Evolutionary conservation across 2,888 invertebrate species (phyloP).

Genomic region (Chromoteleia sp.): DNA sequence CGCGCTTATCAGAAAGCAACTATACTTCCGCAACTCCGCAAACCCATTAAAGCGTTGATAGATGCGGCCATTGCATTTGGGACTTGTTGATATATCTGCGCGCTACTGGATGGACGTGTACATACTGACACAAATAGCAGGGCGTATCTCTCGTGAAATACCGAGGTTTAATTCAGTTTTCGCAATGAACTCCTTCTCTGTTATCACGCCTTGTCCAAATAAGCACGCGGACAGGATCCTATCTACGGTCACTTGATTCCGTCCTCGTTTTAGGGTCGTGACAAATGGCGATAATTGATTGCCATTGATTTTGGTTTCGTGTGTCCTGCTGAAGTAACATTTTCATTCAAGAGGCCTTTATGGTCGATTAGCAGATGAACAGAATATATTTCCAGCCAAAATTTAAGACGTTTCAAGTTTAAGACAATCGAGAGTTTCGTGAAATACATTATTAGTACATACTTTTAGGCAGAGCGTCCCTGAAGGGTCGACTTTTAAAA

Average conservation of each 20-base stretch:
- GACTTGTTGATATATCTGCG: constrained; percentile 28
- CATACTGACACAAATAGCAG: constrained; percentile 26
- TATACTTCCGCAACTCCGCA: constrained; percentile 30
- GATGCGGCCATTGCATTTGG: constrained; percentile 51
- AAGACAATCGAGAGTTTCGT: no score
- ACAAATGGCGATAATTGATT: constrained; percentile 32
- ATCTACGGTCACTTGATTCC: constrained; percentile 39
- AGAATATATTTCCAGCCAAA: no score
- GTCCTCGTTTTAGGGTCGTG: constrained; percentile 16
- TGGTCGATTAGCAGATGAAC: no score
- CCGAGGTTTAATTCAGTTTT: constrained; percentile 40
- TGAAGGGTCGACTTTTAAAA: no score
- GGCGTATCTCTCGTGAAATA: constrained; percentile 39
- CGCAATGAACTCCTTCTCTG: constrained; percentile 20
- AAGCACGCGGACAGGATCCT: constrained; percentile 22
- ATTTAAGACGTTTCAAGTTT: no score
- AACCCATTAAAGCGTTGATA: constrained; percentile 57
- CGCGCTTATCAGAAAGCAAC: constrained; percentile 37
- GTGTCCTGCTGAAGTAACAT: neutral
- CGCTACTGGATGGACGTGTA: constrained; percentile 8
- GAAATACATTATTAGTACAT: no score
- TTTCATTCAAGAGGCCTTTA: neutral
- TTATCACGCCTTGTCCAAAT: constrained; percentile 37
- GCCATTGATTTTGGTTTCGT: neutral
- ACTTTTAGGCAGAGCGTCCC: no score